These are phyloP conservation scores for Saccostrea echinata DNA, from an alignment of 1,140 invertebrate species.

Conservation along the genomic window DNA sequence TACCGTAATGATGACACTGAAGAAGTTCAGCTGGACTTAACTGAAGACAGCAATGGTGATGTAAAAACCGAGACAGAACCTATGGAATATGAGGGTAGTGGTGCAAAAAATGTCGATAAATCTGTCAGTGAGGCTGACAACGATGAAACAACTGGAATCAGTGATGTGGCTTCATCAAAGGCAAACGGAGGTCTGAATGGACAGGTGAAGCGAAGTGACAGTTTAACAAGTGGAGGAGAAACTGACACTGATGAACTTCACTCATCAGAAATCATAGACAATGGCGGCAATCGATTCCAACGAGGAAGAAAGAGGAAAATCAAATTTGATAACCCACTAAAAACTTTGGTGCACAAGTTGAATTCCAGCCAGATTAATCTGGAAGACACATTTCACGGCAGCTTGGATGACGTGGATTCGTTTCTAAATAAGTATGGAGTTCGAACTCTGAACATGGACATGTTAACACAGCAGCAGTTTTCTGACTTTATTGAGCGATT, in stretches of 20 bases:
- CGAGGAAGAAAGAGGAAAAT: slow-evolving; percentile 5
- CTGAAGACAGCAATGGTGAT: not conserved
- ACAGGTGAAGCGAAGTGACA: slow-evolving; percentile 16
- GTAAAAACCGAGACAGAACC: not conserved
- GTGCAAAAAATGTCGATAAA: not conserved
- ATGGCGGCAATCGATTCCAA: slow-evolving; percentile 16
- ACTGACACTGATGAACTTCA: slow-evolving; percentile 36
- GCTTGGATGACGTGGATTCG: slow-evolving; percentile 53
- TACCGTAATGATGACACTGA: not conserved
- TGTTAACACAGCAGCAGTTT: slow-evolving; percentile 56
- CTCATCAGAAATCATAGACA: slow-evolving; percentile 38
- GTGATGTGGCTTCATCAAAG: not conserved
- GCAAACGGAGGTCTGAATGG: not conserved
- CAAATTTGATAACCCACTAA: slow-evolving; percentile 53
- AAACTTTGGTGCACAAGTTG: slow-evolving; percentile 46
- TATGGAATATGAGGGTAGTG: not conserved
- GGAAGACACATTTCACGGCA: slow-evolving; percentile 54
- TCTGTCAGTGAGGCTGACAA: not conserved
- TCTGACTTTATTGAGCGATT: slow-evolving; percentile 52
- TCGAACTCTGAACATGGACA: slow-evolving; percentile 58
- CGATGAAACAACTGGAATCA: not conserved
- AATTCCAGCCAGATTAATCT: slow-evolving; percentile 49
- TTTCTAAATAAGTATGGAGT: slow-evolving; percentile 54
- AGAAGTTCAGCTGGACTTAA: not conserved
- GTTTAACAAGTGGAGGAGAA: slow-evolving; percentile 15